Evolutionary conservation across 2,888 invertebrate species (phyloP), one percentile per base, ranked within the genome.

Genomic region (Noctua janthina): DNA sequence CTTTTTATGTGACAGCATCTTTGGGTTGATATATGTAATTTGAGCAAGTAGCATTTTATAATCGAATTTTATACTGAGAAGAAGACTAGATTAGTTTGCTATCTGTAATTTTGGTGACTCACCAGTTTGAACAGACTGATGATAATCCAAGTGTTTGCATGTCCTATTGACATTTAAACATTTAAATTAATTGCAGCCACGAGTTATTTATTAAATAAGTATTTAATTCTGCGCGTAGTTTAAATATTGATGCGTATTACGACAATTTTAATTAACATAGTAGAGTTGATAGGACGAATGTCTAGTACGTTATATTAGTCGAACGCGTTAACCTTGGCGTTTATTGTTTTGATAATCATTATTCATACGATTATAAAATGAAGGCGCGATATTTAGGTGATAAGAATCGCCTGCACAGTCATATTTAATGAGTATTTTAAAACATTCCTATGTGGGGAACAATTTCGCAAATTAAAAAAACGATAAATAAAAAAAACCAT

Each of bases 291-390:
- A 85, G 51, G 43, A 62, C 49, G 69, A 76, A 80, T 83, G 83
- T 81, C 75, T 74, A 71, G 49, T 74, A 29, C 1, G 29, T 29
- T 29, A 70, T 64, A 43, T 78, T 76, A 78, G 56, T 64, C 7
- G 17, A 49, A 86, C 74, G n/a, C 1, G 78, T 78, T 81, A 76
- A 68, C 78, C 87, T 86, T 86, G 86, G 54, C 23, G 70, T 87
- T 86, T 83, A 85, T 78, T 87, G 79, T 86, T 81, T 79, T 86
- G 79, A 84, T 87, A 73, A 80, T 78, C 67, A 85, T 79, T 77
- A 83, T 80, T 77, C 56, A 73, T 64, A 70, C 67, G 70, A 78
- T 81, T 78, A 78, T 85, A 46, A 78, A 51, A 67, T 64, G 49
- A 85, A 75, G 49, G 64, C 29, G 64, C 29, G 59, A 78, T 81